These are phyloP conservation scores for Toxotes chatareus DNA, from an alignment of 2,113 vertebrate genomes.

Conservation along the genomic window DNA sequence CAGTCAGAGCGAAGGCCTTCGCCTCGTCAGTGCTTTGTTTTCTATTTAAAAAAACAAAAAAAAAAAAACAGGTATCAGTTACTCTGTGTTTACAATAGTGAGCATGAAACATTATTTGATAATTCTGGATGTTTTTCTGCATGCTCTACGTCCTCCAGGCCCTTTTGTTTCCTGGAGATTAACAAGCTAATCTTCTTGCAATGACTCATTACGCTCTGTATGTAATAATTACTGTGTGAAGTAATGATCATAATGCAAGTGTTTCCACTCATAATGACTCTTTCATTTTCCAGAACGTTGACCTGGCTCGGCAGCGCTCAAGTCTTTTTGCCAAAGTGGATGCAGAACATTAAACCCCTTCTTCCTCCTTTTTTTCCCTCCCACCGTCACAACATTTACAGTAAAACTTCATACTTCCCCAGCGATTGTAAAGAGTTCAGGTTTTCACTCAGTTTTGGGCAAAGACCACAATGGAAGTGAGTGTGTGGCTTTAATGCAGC, in stretches of 20 bases:
- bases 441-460: slow-evolving; percentile 27
- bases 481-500: slow-evolving; percentile 35
- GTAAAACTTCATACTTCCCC: slow-evolving; percentile 61
- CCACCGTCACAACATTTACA: slow-evolving; percentile 52
- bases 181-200: slow-evolving; percentile 77
- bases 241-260: slow-evolving; percentile 79
- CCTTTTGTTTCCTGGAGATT: slow-evolving; percentile 76
- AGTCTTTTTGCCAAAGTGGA: slow-evolving; percentile 72
- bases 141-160: slow-evolving; percentile 45
- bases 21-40: slow-evolving; percentile 44
- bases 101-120: slow-evolving; percentile 61
- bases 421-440: slow-evolving; percentile 49
- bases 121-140: slow-evolving; percentile 56
- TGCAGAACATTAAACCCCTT: slow-evolving; percentile 71
- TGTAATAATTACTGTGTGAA: slow-evolving; percentile 82
- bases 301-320: slow-evolving; percentile 64
- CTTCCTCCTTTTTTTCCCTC: slow-evolving; percentile 20
- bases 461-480: slow-evolving; percentile 40
- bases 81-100: slow-evolving; percentile 64
- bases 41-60: slow-evolving; percentile 16
- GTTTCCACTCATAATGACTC: slow-evolving; percentile 81
- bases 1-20: slow-evolving; percentile 39
- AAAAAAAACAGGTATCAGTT: slow-evolving; percentile 59
- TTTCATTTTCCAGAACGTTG: slow-evolving; percentile 77
- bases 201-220: slow-evolving; percentile 80